phyloP scores from a whole-genome alignment of 2,888 invertebrate species.

The Agriopis marginaria region DNA sequence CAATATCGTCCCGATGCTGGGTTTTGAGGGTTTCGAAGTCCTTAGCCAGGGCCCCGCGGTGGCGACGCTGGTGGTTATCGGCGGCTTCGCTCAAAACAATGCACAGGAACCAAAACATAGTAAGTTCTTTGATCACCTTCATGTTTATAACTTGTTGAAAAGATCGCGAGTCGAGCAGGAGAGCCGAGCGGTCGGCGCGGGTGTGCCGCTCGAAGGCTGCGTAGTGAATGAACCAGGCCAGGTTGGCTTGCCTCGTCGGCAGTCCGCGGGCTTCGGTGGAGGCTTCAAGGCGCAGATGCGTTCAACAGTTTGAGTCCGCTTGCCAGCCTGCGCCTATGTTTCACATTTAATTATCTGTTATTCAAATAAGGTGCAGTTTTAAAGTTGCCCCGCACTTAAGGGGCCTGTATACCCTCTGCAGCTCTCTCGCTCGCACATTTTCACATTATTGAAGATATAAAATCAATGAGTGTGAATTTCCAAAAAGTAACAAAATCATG shows the following conservation, averaged over 20 bases:
- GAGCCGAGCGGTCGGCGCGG: conserved; percentile 38
- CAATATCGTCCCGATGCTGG: conserved; percentile 61
- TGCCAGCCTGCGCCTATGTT: conserved; percentile 37
- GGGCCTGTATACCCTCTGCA: too few relatives aligned
- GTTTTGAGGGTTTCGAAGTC: conserved; percentile 66
- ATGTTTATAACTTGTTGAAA: conserved; percentile 55
- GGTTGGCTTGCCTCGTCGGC: conserved; percentile 17
- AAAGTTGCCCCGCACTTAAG: too few relatives aligned
- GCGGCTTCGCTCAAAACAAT: not conserved
- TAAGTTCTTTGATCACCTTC: conserved; percentile 57
- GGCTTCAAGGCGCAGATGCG: conserved; percentile 70
- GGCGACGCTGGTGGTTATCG: not conserved
- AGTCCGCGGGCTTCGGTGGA: conserved; percentile 52
- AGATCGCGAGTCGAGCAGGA: conserved; percentile 39
- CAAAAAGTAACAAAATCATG: too few relatives aligned
- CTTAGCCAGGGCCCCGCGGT: conserved; percentile 59
- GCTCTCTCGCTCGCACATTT: too few relatives aligned
- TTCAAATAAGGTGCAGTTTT: not conserved
- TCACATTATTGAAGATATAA: too few relatives aligned
- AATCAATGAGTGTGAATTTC: too few relatives aligned
- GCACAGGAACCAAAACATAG: not conserved
- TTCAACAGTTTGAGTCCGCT: conserved; percentile 77
- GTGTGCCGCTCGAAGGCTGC: conserved; percentile 44
- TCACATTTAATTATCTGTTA: conserved; percentile 7
- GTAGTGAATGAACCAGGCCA: conserved; percentile 59